Base-by-base conservation (phyloP, 2,113 vertebrate species). In the Erythrocebus patas region DNA sequence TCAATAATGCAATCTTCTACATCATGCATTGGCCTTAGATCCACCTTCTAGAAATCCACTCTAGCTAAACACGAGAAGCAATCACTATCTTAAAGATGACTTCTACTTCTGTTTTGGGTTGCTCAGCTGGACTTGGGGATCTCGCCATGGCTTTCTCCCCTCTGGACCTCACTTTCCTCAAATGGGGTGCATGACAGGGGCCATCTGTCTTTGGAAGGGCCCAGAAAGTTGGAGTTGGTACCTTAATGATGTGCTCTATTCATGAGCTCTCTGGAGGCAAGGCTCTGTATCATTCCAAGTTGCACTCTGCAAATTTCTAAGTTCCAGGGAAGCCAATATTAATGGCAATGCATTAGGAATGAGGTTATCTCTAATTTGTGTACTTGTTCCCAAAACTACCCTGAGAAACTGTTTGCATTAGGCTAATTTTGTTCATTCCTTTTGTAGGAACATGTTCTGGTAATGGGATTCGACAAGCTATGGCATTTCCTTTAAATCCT, bases 401-500 rank as follows among this genome's bases (percentile, higher is more conserved):
- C 76, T 11, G 64, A 96, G 40, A 95, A 86, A 79, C 80, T 66
- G 35, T 94, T 81, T 73, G 85, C 48, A 45, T 83, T 80, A 80
- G 83, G 78, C 78, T 97, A 85, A 94, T 96, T 97, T 85, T 95
- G 59, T 25, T 91, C 72, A 78, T 95, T 97, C 61, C 91, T 96
- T 97, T 88, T 6, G 32, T 95, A 57, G 66, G n/a, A 91, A n/a
- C 91, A 38, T 66, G 35, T 94, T 97, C 66, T 97, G 78, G 59
- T 96, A 95, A 95, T 83, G 89, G 48, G 35, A 96, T 95, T 89
- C 32, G 82, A 97, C 61, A 91, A 75, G 48, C 55, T 95, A 87
- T 40, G 68, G 89, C 91, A 96, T 96, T 97, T 94, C 40, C 83
- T 83, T 91, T 97, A 97, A 91, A 82, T 93, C 83, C 35, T 97